A percentile compares a stretch with the other conserved stretches of the same genome.
Conservation (phyloP, 2,888 invertebrate genomes). For the Peribatodes rhomboidaria region DNA sequence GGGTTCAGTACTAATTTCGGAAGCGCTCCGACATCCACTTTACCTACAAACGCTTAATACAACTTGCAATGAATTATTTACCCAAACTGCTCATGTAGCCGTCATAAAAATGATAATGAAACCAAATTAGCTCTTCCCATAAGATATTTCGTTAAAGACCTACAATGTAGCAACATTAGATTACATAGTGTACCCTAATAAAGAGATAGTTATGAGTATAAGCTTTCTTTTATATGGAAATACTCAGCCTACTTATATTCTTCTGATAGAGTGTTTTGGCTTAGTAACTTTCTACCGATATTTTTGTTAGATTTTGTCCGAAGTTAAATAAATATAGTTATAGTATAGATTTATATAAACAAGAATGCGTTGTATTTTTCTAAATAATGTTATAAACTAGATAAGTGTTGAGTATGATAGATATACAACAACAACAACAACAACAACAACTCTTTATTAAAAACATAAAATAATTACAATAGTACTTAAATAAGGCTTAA, state of each 20-base stretch:
- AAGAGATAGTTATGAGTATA: constrained; percentile 7
- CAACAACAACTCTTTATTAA: too few relatives aligned
- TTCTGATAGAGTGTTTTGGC: background rate
- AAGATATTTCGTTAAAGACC: constrained; percentile 16
- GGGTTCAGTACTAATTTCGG: too few relatives aligned
- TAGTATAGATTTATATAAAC: too few relatives aligned
- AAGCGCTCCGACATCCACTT: background rate
- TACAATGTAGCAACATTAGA: constrained; percentile 14
- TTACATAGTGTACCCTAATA: constrained; percentile 24
- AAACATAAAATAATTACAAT: too few relatives aligned
- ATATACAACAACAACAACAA: too few relatives aligned
- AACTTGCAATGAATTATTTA: constrained; percentile 10
- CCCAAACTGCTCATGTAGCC: background rate
- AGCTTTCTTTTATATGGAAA: constrained; percentile 12
- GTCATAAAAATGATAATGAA: constrained; percentile 30
- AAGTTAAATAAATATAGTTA: too few relatives aligned
- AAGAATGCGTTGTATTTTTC: too few relatives aligned
- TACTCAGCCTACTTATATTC: constrained; percentile 1
- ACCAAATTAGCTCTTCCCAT: constrained; percentile 5
- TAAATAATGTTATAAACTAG: too few relatives aligned
- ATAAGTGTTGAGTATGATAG: too few relatives aligned
- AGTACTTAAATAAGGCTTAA: too few relatives aligned
- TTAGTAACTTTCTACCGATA: background rate
- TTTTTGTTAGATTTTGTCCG: background rate
- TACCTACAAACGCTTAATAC: background rate